Evolutionary conservation across 2,888 invertebrate species (phyloP), one percentile per base, ranked within the genome.

Genomic region (Ommatoiulus sabulosus): DNA sequence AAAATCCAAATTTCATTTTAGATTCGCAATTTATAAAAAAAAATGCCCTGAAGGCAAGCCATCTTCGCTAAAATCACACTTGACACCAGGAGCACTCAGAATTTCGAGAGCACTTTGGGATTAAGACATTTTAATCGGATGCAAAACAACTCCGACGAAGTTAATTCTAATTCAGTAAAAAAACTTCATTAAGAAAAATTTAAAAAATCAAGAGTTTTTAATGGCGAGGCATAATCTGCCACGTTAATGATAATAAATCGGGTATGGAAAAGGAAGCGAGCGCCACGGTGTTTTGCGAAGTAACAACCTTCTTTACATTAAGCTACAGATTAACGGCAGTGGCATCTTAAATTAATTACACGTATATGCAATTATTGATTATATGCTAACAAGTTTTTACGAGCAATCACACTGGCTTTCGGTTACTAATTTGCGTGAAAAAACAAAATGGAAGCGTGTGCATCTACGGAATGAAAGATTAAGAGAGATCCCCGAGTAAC

Each of bases 321-420:
- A 80, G 80, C 80, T 43, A 43, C 12, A 43, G 80, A 80, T 80
- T 80, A 80, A 35, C 80, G 35, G 80, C 80, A 80, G 80, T 80
- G 80, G 80, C 80, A 80, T 80, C 80, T 80, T 43, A 80, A 80
- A 80, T 80, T 80, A 80, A 80, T 80, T 80, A 80, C 80, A 80
- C 80, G 80, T 80, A 80, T 80, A 80, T 80, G 80, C 80, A 80
- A 80, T 35, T 80, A 43, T 80, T 80, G 80, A 80, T 80, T 80
- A 80, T 80, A 35, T 12, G 35, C 80, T 80, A 80, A 80, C 80
- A 80, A 35, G 35, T 80, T 80, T 80, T 80, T 80, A 80, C 15
- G 80, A 80, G 35, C 80, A 80, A 43, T 80, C 80, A 24, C 80
- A 80, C 24, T 80, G 80, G 10, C 80, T 80, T 80, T 80, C 12